Conservation (phyloP, 2,113 vertebrate species). For the Bos indicus region DNA sequence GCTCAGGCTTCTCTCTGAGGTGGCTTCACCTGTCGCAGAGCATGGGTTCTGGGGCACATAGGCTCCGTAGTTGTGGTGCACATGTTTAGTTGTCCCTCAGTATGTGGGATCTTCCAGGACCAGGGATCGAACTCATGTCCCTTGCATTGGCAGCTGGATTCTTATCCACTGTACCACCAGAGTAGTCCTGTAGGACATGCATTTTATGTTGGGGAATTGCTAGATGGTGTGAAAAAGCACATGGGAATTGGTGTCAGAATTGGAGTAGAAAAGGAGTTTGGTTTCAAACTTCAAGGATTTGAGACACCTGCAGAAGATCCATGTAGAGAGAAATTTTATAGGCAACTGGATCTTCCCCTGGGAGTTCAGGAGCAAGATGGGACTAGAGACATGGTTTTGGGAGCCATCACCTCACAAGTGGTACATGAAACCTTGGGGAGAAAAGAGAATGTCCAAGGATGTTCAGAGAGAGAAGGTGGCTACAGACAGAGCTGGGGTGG, state of each 20-base stretch:
- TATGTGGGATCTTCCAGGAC: background rate
- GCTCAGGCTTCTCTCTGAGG: accelerated
- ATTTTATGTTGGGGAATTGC: background rate
- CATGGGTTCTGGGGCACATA: background rate
- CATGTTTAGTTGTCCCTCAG: background rate
- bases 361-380: background rate
- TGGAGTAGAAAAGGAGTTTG: background rate
- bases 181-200: background rate
- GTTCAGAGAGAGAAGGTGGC: background rate
- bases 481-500: background rate
- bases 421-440: background rate
- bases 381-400: background rate
- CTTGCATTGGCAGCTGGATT: background rate
- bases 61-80: background rate
- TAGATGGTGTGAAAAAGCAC: background rate
- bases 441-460: background rate
- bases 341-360: background rate
- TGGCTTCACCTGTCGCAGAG: background rate
- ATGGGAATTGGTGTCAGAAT: background rate
- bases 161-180: background rate
- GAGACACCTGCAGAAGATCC: background rate
- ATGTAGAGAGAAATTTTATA: background rate
- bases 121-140: background rate
- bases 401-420: no score
- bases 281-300: background rate